Percentiles rank a stretch among this genome's conserved stretches.
Conservation (phyloP, 1,140 invertebrate genomes). For the Monomorium pharaonis region DNA sequence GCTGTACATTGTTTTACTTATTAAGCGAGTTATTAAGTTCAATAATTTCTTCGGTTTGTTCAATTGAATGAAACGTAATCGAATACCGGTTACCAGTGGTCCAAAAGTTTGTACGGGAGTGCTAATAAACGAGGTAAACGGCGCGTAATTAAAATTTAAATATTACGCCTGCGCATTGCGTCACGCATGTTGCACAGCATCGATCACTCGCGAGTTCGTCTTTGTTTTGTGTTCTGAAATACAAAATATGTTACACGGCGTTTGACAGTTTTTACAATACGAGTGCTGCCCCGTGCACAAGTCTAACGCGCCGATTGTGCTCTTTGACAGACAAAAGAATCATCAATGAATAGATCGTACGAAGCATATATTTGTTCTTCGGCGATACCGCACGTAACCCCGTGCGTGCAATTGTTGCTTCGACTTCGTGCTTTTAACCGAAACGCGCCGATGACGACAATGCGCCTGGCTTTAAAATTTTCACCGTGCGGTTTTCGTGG, state of each 20-base stretch:
- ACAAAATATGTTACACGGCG: slow-evolving; percentile 9
- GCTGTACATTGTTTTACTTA: not conserved
- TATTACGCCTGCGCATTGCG: slow-evolving; percentile 1
- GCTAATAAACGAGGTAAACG: slow-evolving; percentile 40
- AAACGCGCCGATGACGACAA: slow-evolving; percentile 9
- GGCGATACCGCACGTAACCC: not conserved
- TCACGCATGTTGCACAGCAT: not conserved
- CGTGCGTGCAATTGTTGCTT: slow-evolving; percentile 22
- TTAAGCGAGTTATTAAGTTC: slow-evolving; percentile 5
- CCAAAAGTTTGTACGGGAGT: slow-evolving; percentile 11
- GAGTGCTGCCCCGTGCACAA: not conserved
- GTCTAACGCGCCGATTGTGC: slow-evolving; percentile 40
- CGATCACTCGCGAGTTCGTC: slow-evolving; percentile 39
- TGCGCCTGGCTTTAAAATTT: slow-evolving; percentile 32
- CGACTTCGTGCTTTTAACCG: slow-evolving; percentile 27
- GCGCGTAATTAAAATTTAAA: slow-evolving; percentile 44
- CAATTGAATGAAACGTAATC: slow-evolving; percentile 14
- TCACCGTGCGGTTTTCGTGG: not conserved
- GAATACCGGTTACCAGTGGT: not conserved
- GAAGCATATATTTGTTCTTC: slow-evolving; percentile 31
- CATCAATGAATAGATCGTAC: slow-evolving; percentile 37
- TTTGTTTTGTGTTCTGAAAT: slow-evolving; percentile 1
- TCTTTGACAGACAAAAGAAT: slow-evolving; percentile 47
- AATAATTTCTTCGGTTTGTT: slow-evolving; percentile 1
- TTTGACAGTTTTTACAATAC: slow-evolving; percentile 45